A percentile compares a stretch with the other conserved stretches of the same genome.
These are phyloP conservation scores for Apodemus agrarius DNA, from an alignment of 2,797 vertebrate species.

Conservation along the genomic window DNA sequence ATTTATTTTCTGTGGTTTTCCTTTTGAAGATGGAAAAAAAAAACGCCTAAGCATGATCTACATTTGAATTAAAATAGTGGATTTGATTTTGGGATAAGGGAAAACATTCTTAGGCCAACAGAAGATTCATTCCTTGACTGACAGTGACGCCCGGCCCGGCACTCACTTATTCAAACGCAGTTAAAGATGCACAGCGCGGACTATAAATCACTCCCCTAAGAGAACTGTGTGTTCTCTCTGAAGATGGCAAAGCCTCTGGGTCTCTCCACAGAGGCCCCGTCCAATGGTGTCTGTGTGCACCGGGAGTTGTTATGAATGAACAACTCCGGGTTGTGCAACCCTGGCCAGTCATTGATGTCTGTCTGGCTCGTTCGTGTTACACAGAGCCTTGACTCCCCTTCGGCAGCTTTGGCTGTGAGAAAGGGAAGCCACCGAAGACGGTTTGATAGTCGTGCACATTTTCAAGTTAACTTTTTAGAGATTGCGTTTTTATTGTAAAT, in stretches of 20 bases:
- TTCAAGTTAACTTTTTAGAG: background rate
- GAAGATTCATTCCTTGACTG: constrained; percentile 5
- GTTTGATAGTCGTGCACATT: background rate
- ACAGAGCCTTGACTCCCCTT: constrained; percentile 42
- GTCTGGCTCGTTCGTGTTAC: background rate
- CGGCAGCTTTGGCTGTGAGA: constrained; percentile 47
- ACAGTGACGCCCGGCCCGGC: background rate
- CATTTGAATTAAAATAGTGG: constrained; percentile 51
- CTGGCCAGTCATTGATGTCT: constrained; percentile 51
- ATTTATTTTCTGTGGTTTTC: background rate
- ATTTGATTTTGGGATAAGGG: background rate
- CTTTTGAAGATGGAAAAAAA: background rate
- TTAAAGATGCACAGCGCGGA: background rate
- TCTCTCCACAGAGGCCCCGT: background rate
- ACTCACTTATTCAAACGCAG: constrained; percentile 23
- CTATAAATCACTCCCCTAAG: constrained; percentile 3
- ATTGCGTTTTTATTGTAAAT: background rate
- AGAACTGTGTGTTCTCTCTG: constrained; percentile 7
- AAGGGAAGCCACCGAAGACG: constrained; percentile 40
- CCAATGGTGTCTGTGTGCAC: background rate
- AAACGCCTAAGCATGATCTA: constrained; percentile 19
- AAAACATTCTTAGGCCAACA: background rate
- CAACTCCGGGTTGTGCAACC: background rate
- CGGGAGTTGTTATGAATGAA: constrained; percentile 42
- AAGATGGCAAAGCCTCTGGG: background rate